Percentiles rank a stretch among this genome's conserved stretches.
phyloP scores from a whole-genome alignment of 2,113 vertebrate genomes.

The Parus major region DNA sequence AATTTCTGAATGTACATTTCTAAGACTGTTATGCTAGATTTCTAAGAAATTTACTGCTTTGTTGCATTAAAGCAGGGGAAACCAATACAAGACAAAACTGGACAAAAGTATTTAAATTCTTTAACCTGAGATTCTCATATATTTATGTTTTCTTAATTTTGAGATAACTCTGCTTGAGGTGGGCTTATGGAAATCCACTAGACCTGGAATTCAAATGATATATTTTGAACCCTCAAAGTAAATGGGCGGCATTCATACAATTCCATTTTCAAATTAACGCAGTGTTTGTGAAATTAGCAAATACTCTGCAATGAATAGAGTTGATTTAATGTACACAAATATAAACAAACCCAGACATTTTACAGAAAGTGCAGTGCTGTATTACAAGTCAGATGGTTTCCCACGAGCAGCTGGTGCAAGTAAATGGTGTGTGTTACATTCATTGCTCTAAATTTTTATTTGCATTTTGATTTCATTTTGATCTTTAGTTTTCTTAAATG shows the following conservation, averaged over 20 bases:
- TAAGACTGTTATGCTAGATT: not conserved
- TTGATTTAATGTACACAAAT: not conserved
- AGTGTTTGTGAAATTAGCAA: not conserved
- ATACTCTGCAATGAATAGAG: not conserved
- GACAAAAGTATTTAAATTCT: not conserved
- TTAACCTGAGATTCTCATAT: not conserved
- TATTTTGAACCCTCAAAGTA: not conserved
- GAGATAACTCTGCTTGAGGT: not conserved
- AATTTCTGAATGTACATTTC: not conserved
- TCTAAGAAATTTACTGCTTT: not conserved
- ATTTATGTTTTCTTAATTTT: not conserved
- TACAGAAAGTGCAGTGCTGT: not conserved
- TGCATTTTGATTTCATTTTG: not conserved
- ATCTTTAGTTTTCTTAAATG: not conserved
- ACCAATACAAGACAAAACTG: not conserved
- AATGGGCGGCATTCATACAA: not conserved
- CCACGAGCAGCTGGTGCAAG: not conserved
- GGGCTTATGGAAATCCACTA: not conserved
- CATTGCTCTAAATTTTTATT: not conserved
- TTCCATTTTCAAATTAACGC: not conserved
- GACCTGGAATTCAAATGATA: not conserved
- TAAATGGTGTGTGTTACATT: not conserved
- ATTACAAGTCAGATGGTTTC: not conserved
- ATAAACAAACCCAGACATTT: not conserved
- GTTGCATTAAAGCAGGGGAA: not conserved